phyloP scores from a whole-genome alignment of 1,140 invertebrate genomes.

The Cydia amplana region DNA sequence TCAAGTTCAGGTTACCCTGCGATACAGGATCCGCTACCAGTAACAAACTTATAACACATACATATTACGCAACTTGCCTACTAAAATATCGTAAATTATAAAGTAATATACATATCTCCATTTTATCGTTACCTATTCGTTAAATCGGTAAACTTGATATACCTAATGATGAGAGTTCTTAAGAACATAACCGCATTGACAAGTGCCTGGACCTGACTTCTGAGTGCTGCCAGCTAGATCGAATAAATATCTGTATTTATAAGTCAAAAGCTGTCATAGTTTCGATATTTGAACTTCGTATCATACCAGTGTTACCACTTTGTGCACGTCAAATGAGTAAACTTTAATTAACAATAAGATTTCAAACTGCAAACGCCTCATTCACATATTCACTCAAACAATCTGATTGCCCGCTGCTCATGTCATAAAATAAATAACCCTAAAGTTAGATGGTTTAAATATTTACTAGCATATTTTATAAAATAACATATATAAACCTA shows the following conservation, averaged over 20 bases:
- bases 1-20: constrained; percentile 12
- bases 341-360: background rate
- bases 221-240: too few relatives aligned
- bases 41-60: background rate
- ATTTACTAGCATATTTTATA: constrained; percentile 64
- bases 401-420: constrained; percentile 9
- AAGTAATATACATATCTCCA: background rate
- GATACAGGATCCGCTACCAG: constrained; percentile 33
- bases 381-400: constrained; percentile 38
- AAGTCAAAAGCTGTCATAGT: background rate
- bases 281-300: background rate
- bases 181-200: too few relatives aligned
- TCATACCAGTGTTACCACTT: background rate
- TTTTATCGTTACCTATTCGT: too few relatives aligned
- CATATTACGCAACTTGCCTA: background rate
- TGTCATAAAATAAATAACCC: constrained; percentile 50
- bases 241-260: background rate
- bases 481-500: constrained; percentile 64
- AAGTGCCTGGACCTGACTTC: too few relatives aligned
- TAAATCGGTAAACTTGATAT: too few relatives aligned
- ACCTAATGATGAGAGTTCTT: too few relatives aligned
- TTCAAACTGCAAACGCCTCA: constrained; percentile 43
- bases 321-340: background rate
- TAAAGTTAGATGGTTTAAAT: constrained; percentile 56
- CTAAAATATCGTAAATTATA: background rate